Evolutionary conservation across 2,888 invertebrate genomes (phyloP), one percentile per base, ranked within the genome.

Genomic region (Plutella xylostella): DNA sequence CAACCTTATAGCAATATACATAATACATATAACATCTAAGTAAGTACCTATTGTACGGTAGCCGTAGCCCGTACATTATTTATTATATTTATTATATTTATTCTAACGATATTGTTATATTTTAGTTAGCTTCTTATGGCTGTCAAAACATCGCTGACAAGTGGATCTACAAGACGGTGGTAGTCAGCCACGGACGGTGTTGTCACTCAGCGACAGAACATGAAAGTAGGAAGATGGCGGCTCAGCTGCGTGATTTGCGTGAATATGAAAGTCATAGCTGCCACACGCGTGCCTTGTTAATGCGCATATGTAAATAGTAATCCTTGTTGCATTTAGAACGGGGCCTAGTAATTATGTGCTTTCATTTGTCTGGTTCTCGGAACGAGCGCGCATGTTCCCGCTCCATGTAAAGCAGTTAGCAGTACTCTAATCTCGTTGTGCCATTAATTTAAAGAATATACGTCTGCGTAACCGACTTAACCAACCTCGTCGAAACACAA

Each of bases 401-500:
- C 76, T 73, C 72, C 77, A 76, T 82, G 82, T 82, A 72, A 78
- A 79, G 77, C 80, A 82, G 80, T 80, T 79, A 79, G 78, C 73
- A 74, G 72, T 74, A 68, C 78, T 79, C 79, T 82, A 82, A 83
- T 83, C 83, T 82, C 72, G 68, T 73, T 63, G 64, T 66, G 70
- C 77, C 75, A 82, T 83, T 80, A 78, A 82, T 82, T 80, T 79
- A 79, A 83, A 80, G 82, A 82, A 83, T 83, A 83, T 83, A 80
- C 72, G 77, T 78, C 79, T 75, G 72, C 72, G 75, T 74, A 76
- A 76, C 79, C 66, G 61, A 76, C 74, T 76, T 67, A 65, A 72
- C 72, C 69, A 70, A 73, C 79, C 73, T 69, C 73, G 72, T 75
- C 73, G 72, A 72, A 78, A 77, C 74, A 80, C 74, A 80, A 78